Evolutionary conservation across 2,888 invertebrate genomes (phyloP).

Genomic region (Papilio gigon): DNA sequence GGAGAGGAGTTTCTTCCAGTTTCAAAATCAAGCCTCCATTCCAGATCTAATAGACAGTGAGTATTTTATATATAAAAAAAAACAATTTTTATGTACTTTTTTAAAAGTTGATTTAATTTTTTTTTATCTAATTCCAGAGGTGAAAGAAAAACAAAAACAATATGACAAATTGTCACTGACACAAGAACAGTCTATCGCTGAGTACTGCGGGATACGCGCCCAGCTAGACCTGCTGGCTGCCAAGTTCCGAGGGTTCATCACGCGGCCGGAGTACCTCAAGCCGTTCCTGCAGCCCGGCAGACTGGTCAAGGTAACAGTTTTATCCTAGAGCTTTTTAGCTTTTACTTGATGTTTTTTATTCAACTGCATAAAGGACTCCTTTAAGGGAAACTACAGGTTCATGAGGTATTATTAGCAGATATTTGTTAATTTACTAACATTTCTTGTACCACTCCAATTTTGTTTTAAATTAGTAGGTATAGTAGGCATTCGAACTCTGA

Average conservation of each 20-base stretch:
- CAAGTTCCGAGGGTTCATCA: slow-evolving; percentile 90
- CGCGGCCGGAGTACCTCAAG: slow-evolving; percentile 92
- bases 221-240: slow-evolving; percentile 88
- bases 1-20: slow-evolving; percentile 98
- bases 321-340: not conserved
- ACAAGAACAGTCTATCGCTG: slow-evolving; percentile 88
- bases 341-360: too few relatives aligned
- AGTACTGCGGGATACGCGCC: slow-evolving; percentile 92
- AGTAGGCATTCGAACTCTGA: too few relatives aligned
- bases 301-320: slow-evolving; percentile 88
- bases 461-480: too few relatives aligned
- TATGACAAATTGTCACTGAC: slow-evolving; percentile 85
- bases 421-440: too few relatives aligned
- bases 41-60: slow-evolving; percentile 93
- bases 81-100: not conserved
- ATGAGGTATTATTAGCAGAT: too few relatives aligned
- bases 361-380: too few relatives aligned
- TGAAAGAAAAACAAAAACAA: slow-evolving; percentile 85
- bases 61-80: slow-evolving; percentile 56
- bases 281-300: slow-evolving; percentile 98
- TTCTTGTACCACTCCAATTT: too few relatives aligned
- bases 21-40: slow-evolving; percentile 98
- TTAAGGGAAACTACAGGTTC: too few relatives aligned
- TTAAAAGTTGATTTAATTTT: not conserved
- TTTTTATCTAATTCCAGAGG: slow-evolving; percentile 74